Base-by-base conservation (phyloP, 2,113 vertebrate genomes). In the Conger conger region DNA sequence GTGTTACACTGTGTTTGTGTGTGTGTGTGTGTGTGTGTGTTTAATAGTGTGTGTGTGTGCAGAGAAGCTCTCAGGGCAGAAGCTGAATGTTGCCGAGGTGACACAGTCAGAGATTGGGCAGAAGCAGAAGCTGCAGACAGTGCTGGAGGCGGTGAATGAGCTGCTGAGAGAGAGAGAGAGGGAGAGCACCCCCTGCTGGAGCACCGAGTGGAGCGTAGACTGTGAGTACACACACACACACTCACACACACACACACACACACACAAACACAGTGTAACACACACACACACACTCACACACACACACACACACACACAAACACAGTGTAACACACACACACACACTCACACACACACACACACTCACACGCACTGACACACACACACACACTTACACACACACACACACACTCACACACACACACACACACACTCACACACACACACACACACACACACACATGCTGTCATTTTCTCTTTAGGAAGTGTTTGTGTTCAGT, bases 91-190 rank as follows among this genome's bases (percentile, higher is more conserved):
- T 88, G 97, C 98, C 0, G 98, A 99, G 92, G 98, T 99, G 92
- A 99, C 98, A 0, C 98, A 99, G 82, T 99, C 98, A 0, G 98
- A 99, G 90, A 96, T 98, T 2, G 98, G 96, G 27, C 98, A 99
- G 93, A 99, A 98, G 54, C 98, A 98, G 90, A 99, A 99, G 93
- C 91, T 99, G 80, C 97, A 97, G 92, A 99, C 97, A 0, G 97
- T 99, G 11, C 90, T 99, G 91, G 98, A 99, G 83, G 94, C 97
- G 0, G 96, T 99, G 38, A 97, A 97, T 0, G 95, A 96, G 13
- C 86, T 97, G 76, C 96, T 99, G 45, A 93, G 96, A n/a, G n/a
- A n/a, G n/a, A n/a, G n/a, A n/a, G n/a, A n/a, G n/a, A n/a, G n/a
- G n/a, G n/a, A n/a, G n/a, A n/a, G 76, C 97, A n/a, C 97, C 63